phyloP scores from a whole-genome alignment of 2,888 invertebrate genomes.

The Chloroclystis v-ata region DNA sequence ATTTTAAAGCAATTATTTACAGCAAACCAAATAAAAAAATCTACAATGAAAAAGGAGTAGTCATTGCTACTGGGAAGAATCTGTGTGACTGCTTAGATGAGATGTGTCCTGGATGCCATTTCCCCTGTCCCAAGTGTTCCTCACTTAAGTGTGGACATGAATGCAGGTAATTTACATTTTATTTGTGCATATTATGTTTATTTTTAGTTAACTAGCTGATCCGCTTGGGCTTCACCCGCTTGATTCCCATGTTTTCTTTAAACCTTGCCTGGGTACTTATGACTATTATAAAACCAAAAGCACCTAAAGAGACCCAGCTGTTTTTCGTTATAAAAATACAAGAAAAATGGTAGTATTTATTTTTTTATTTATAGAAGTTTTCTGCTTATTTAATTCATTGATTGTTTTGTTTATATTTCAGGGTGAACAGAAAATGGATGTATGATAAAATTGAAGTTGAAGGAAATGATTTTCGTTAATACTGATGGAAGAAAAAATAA shows the following conservation, averaged over 20 bases:
- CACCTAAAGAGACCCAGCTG: too few species aligned
- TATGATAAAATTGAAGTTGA: constrained; percentile 88
- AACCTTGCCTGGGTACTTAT: too few species aligned
- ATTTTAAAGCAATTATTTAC: too few species aligned
- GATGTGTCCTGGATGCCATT: constrained; percentile 90
- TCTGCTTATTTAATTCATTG: too few species aligned
- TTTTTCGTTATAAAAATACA: too few species aligned
- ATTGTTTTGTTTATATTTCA: constrained; percentile 61
- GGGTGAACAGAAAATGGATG: constrained; percentile 85
- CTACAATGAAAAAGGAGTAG: constrained; percentile 84
- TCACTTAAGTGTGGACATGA: constrained; percentile 88
- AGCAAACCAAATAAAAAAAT: constrained; percentile 68
- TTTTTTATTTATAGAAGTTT: too few species aligned
- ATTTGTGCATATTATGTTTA: too few species aligned
- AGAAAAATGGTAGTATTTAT: too few species aligned
- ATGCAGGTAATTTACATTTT: constrained; percentile 86
- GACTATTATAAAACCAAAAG: neutral
- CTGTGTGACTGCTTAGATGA: constrained; percentile 90
- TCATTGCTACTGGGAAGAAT: constrained; percentile 81
- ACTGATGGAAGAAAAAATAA: too few species aligned
- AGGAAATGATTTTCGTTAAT: constrained; percentile 83
- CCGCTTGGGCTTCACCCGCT: too few species aligned
- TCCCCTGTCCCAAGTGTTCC: constrained; percentile 84
- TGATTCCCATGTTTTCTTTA: too few species aligned
- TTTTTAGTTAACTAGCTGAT: too few species aligned